phyloP scores from a whole-genome alignment of 2,797 vertebrate genomes.

The Petrocephalus sullivani region DNA sequence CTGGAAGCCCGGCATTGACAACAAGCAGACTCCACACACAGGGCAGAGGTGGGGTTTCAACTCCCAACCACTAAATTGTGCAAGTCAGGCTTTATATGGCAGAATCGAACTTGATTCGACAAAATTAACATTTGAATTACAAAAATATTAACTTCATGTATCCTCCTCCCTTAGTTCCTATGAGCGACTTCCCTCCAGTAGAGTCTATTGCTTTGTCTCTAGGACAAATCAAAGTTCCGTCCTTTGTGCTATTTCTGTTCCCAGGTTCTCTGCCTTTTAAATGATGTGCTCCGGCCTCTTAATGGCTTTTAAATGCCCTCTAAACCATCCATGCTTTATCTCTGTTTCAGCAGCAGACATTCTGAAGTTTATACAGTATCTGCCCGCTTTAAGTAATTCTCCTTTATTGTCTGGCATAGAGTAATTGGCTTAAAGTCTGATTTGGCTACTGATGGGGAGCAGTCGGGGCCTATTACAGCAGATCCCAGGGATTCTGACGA shows the following conservation, averaged over 20 bases:
- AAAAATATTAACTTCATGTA: neutral
- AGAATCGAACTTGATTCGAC: neutral
- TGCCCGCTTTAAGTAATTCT: neutral
- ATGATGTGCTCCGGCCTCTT: neutral
- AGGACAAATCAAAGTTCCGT: neutral
- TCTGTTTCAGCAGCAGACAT: slow-evolving; percentile 3
- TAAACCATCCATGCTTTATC: neutral
- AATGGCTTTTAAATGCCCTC: slow-evolving; percentile 1
- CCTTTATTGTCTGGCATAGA: slow-evolving; percentile 3
- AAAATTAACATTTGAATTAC: neutral
- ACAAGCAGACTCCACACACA: neutral
- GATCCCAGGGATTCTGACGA: neutral
- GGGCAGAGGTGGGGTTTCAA: neutral
- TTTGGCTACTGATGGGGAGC: neutral
- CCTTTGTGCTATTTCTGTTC: neutral
- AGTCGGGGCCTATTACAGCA: neutral
- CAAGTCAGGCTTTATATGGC: neutral
- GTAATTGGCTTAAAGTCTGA: slow-evolving; percentile 3
- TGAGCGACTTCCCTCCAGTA: neutral
- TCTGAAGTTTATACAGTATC: neutral
- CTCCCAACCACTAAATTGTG: neutral
- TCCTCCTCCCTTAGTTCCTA: neutral
- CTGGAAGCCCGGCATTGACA: neutral
- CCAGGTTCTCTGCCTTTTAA: neutral
- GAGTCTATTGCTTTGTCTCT: neutral